A percentile compares a stretch with the other conserved stretches of the same genome.
Conservation (phyloP, 2,888 invertebrate species). For the Carcina quercana region DNA sequence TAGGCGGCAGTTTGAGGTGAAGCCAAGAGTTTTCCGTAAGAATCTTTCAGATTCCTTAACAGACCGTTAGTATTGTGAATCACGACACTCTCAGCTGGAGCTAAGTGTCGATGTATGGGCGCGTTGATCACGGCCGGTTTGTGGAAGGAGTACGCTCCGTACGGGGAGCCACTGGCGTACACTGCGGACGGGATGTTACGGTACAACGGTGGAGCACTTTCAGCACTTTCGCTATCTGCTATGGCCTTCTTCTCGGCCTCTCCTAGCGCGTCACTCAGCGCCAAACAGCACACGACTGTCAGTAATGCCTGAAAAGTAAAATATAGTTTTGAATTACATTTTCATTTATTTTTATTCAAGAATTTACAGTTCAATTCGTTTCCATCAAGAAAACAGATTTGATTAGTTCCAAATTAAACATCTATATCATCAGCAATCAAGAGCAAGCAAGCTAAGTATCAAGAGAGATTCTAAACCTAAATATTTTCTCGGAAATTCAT, state of each 20-base stretch:
- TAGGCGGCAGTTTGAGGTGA: slow-evolving; percentile 45
- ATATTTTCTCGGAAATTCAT: no score
- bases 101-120: slow-evolving; percentile 39
- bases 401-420: no score
- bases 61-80: slow-evolving; percentile 40
- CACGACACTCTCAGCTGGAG: slow-evolving; percentile 25
- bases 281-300: slow-evolving; percentile 42
- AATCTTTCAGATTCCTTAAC: slow-evolving; percentile 56
- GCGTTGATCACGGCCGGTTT: slow-evolving; percentile 35
- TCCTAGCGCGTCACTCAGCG: slow-evolving; percentile 29
- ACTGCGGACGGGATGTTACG: slow-evolving; percentile 42
- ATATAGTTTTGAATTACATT: slow-evolving; percentile 2
- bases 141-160: slow-evolving; percentile 51
- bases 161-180: slow-evolving; percentile 54
- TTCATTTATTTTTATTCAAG: no score
- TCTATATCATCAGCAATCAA: no score
- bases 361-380: no score
- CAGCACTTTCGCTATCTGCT: slow-evolving; percentile 43
- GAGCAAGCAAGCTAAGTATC: no score
- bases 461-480: no score
- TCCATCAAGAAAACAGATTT: no score
- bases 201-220: slow-evolving; percentile 49
- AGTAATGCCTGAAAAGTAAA: slow-evolving; percentile 44
- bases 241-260: slow-evolving; percentile 28
- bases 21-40: slow-evolving; percentile 57